These are phyloP conservation scores for Ypsolopha scabrella DNA, from an alignment of 2,888 invertebrate species.

Conservation along the genomic window DNA sequence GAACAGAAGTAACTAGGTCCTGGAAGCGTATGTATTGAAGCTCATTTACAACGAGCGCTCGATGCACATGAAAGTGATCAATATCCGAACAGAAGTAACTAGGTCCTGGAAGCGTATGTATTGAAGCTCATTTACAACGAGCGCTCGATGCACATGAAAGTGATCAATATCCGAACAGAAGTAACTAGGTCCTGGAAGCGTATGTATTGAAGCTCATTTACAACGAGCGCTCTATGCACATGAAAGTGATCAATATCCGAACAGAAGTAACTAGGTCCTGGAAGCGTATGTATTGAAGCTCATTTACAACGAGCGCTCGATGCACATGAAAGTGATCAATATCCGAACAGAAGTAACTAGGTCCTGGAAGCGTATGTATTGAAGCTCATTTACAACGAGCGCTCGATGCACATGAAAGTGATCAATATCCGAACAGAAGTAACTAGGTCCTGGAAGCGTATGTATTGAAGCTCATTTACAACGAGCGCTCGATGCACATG, in stretches of 20 bases:
- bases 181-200: too few relatives aligned
- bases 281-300: constrained; percentile 43
- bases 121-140: constrained; percentile 48
- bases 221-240: constrained; percentile 41
- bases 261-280: too few relatives aligned
- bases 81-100: too few relatives aligned
- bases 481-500: constrained; percentile 44
- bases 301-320: constrained; percentile 43
- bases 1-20: too few relatives aligned
- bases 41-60: constrained; percentile 44
- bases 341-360: too few relatives aligned
- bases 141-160: constrained; percentile 52
- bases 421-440: too few relatives aligned
- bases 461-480: constrained; percentile 54
- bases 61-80: constrained; percentile 42
- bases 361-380: constrained; percentile 27
- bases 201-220: constrained; percentile 56
- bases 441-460: constrained; percentile 8
- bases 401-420: constrained; percentile 49
- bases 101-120: constrained; percentile 22
- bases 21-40: constrained; percentile 38
- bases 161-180: too few relatives aligned
- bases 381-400: constrained; percentile 47
- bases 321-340: constrained; percentile 38
- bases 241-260: constrained; percentile 25